These are phyloP conservation scores for Periophthalmus modestus DNA, from an alignment of 2,113 vertebrate genomes.

Conservation along the genomic window DNA sequence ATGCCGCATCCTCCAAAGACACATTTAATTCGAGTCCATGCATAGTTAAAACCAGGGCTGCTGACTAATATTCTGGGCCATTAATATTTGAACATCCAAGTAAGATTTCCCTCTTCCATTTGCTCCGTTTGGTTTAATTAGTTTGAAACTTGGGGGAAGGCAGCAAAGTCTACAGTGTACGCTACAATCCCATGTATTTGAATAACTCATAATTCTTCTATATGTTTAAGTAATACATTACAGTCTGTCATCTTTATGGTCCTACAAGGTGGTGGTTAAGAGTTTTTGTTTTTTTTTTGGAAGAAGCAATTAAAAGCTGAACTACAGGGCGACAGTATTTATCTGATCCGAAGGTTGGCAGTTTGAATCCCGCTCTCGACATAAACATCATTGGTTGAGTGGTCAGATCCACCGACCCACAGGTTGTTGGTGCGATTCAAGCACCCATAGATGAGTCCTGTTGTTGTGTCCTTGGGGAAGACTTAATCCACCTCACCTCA, in stretches of 20 bases:
- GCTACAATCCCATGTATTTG: background rate
- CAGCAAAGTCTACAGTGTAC: background rate
- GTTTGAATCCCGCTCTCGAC: no score
- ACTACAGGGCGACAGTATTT: no score
- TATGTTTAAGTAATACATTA: background rate
- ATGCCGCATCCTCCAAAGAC: background rate
- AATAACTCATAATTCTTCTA: background rate
- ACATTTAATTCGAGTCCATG: slow-evolving; percentile 8
- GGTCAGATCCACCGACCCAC: no score
- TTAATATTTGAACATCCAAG: slow-evolving; percentile 9
- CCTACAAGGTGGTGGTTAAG: background rate
- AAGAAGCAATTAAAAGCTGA: no score
- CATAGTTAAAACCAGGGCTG: slow-evolving; percentile 7
- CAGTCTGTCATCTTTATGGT: background rate
- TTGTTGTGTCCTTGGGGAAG: no score
- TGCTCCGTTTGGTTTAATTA: slow-evolving; percentile 3
- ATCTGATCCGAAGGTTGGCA: no score
- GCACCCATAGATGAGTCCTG: no score
- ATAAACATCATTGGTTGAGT: no score
- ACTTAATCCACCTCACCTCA: no score
- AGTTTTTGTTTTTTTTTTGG: background rate
- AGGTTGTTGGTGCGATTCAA: no score
- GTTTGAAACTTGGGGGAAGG: background rate
- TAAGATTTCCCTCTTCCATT: slow-evolving; percentile 1
- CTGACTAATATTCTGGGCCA: slow-evolving; percentile 6